Conservation (phyloP, 2,888 invertebrate species). For the Heliconius hortense region DNA sequence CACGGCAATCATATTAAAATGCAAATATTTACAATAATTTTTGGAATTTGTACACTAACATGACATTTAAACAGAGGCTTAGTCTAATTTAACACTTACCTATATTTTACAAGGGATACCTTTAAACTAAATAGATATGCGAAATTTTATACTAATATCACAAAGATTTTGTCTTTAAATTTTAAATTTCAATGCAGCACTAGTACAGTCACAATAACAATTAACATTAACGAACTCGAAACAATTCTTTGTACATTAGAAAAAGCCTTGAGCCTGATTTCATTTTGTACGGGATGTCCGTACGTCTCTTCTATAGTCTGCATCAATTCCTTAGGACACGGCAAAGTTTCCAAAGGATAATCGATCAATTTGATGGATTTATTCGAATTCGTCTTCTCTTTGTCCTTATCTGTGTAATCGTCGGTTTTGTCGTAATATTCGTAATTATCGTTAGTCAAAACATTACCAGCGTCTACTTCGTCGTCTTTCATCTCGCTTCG, state of each 20-base stretch:
- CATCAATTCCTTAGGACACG: slow-evolving; percentile 75
- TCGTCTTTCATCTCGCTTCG: slow-evolving; percentile 59
- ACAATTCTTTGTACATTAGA: slow-evolving; percentile 57
- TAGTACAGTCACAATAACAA: slow-evolving; percentile 50
- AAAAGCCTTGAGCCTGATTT: slow-evolving; percentile 73
- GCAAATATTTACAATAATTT: slow-evolving; percentile 37
- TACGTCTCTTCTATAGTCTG: slow-evolving; percentile 71
- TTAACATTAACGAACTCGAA: slow-evolving; percentile 55
- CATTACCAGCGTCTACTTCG: slow-evolving; percentile 56
- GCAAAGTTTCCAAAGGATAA: slow-evolving; percentile 69
- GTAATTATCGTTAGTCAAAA: slow-evolving; percentile 65
- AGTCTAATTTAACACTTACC: slow-evolving; percentile 43
- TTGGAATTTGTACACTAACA: slow-evolving; percentile 30
- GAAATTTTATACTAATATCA: slow-evolving; percentile 73
- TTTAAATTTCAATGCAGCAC: slow-evolving; percentile 49
- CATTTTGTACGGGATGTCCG: slow-evolving; percentile 75
- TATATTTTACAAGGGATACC: slow-evolving; percentile 42
- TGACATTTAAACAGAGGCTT: slow-evolving; percentile 37
- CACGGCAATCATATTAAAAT: slow-evolving; percentile 11
- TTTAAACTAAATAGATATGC: slow-evolving; percentile 53
- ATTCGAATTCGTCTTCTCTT: slow-evolving; percentile 52
- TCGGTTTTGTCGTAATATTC: slow-evolving; percentile 72
- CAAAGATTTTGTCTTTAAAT: slow-evolving; percentile 59
- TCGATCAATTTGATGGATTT: slow-evolving; percentile 68
- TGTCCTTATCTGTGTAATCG: slow-evolving; percentile 60